These are phyloP conservation scores for Eptatretus atami DNA, from an alignment of 2,797 vertebrate species.

Conservation along the genomic window DNA sequence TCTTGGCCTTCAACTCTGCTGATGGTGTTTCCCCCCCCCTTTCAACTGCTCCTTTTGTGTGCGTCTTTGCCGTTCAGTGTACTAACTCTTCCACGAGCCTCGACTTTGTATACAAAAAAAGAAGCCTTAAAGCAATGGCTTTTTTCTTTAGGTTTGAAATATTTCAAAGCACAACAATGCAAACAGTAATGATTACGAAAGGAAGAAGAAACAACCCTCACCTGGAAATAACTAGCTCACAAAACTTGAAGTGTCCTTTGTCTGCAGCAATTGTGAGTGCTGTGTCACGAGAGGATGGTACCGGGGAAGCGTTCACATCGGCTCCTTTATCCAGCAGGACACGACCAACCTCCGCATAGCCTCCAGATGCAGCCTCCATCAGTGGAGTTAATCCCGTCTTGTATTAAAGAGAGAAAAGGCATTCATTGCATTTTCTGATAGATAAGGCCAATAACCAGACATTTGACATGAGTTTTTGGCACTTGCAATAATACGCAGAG, in stretches of 20 bases:
- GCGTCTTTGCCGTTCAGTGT: no score
- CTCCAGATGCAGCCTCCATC: slow-evolving; percentile 94
- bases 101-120: no score
- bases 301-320: slow-evolving; percentile 84
- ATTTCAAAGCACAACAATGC: no score
- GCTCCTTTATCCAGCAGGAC: slow-evolving; percentile 93
- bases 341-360: slow-evolving; percentile 85
- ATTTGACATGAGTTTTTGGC: no score
- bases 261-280: slow-evolving; percentile 95
- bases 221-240: slow-evolving; percentile 91
- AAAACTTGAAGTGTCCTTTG: slow-evolving; percentile 98
- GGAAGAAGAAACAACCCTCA: slow-evolving; percentile 10
- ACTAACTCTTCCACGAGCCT: no score
- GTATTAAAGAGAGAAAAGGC: slow-evolving; percentile 9
- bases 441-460: background rate
- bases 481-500: no score
- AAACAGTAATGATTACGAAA: no score
- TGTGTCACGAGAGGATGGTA: slow-evolving; percentile 89
- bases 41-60: no score
- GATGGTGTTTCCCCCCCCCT: no score
- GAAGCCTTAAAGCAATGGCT: no score
- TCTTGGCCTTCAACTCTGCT: no score
- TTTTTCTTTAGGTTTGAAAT: no score
- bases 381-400: slow-evolving; percentile 90
- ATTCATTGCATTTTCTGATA: slow-evolving; percentile 6